Conservation (phyloP, 2,113 vertebrate species). For the Nycticryphes semicollaris region DNA sequence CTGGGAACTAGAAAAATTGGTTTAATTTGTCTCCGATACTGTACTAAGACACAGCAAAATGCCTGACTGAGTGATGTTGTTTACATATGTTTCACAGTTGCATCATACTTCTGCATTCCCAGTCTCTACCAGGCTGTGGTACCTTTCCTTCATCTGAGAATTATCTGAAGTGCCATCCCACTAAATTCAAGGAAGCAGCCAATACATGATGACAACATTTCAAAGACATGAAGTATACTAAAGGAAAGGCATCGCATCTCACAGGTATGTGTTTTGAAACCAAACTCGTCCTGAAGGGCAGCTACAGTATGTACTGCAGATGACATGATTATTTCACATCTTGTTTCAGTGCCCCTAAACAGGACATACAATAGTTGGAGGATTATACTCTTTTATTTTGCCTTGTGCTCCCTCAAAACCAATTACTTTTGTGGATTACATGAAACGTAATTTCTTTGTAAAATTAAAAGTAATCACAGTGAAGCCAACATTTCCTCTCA, state of each 20-base stretch:
- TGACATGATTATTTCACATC: not conserved
- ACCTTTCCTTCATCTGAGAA: not conserved
- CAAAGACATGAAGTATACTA: not conserved
- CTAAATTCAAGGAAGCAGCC: not conserved
- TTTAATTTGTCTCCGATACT: not conserved
- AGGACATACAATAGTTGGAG: fast-evolving
- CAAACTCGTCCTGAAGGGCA: not conserved
- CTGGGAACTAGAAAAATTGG: not conserved
- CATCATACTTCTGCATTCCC: not conserved
- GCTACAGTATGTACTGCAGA: not conserved
- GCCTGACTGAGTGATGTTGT: not conserved
- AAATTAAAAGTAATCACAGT: not conserved
- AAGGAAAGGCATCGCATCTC: not conserved
- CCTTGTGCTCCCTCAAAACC: not conserved
- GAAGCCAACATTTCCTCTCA: not conserved
- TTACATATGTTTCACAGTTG: not conserved
- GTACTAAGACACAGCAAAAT: not conserved
- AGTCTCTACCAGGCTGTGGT: not conserved
- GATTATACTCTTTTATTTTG: not conserved
- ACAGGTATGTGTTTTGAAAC: not conserved
- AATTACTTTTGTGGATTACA: not conserved
- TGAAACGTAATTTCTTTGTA: not conserved
- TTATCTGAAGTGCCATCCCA: not conserved
- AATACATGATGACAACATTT: fast-evolving
- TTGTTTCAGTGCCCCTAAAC: not conserved